phyloP scores from a whole-genome alignment of 2,888 invertebrate genomes.

The Catocala fraxini region DNA sequence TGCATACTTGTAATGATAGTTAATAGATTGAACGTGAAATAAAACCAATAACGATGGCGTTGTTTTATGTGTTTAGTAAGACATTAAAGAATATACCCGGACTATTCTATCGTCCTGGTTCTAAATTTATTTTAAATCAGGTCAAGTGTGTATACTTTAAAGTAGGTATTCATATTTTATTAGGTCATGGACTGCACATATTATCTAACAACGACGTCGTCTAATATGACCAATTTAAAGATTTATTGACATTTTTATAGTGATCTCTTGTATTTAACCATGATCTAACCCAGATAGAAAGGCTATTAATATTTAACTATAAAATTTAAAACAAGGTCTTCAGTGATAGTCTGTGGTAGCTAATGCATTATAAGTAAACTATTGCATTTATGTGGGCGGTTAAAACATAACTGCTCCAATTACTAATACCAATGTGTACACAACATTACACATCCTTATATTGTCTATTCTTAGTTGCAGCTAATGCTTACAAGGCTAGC shows the following conservation, averaged over 20 bases:
- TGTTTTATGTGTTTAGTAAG: too few species aligned
- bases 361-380: conserved; percentile 9
- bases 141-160: conserved; percentile 14
- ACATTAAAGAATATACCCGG: too few species aligned
- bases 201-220: conserved; percentile 5
- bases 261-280: conserved; percentile 1
- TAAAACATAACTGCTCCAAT: conserved; percentile 20
- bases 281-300: conserved; percentile 20
- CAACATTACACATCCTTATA: conserved; percentile 9
- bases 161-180: conserved; percentile 10
- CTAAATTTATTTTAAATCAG: conserved; percentile 16
- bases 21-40: too few species aligned
- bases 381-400: conserved; percentile 21
- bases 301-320: conserved; percentile 27
- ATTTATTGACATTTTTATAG: conserved; percentile 3
- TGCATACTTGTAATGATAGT: too few species aligned
- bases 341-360: neutral
- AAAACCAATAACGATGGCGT: too few species aligned
- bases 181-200: conserved; percentile 15
- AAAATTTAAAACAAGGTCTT: conserved; percentile 20
- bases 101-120: conserved; percentile 5
- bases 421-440: conserved; percentile 23
- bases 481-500: conserved; percentile 35
- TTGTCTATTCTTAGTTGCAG: conserved; percentile 22
- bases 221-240: neutral